These are phyloP conservation scores for Microtus montanus DNA, from an alignment of 2,113 vertebrate genomes.

Conservation along the genomic window DNA sequence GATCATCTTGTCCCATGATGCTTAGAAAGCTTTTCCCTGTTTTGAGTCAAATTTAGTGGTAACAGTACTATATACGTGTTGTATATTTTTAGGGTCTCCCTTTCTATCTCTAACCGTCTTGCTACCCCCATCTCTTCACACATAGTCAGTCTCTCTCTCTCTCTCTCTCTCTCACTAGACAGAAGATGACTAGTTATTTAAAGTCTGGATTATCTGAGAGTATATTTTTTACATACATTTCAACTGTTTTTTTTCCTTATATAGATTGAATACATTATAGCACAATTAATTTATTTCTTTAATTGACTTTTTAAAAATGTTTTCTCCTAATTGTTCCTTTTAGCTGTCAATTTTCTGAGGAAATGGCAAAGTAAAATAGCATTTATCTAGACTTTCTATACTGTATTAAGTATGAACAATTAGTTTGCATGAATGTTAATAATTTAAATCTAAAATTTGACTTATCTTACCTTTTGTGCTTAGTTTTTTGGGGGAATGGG, in stretches of 20 bases:
- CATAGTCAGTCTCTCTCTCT: not conserved
- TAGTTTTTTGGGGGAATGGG: slow-evolving; percentile 11
- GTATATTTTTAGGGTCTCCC: not conserved
- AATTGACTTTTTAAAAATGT: not conserved
- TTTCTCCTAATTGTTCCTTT: slow-evolving; percentile 27
- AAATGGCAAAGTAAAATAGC: slow-evolving; percentile 12
- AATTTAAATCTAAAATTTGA: slow-evolving; percentile 74
- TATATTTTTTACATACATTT: not conserved
- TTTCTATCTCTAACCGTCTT: not conserved
- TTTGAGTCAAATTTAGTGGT: slow-evolving; percentile 55
- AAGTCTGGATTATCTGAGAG: slow-evolving; percentile 3
- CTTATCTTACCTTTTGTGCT: slow-evolving; percentile 69
- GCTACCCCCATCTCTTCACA: not conserved
- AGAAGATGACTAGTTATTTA: not conserved
- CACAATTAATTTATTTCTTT: slow-evolving; percentile 46
- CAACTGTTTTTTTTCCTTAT: not conserved
- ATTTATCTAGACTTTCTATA: slow-evolving; percentile 56
- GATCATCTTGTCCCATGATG: slow-evolving; percentile 61
- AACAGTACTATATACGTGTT: slow-evolving; percentile 15
- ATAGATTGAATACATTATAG: not conserved
- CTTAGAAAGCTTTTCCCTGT: slow-evolving; percentile 60
- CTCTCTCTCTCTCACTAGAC: not conserved
- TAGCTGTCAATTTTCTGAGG: not conserved
- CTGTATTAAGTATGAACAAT: slow-evolving; percentile 58
- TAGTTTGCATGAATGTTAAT: slow-evolving; percentile 72